These are phyloP conservation scores for Nemotelus nigrinus DNA, from an alignment of 2,888 invertebrate genomes.

Conservation along the genomic window DNA sequence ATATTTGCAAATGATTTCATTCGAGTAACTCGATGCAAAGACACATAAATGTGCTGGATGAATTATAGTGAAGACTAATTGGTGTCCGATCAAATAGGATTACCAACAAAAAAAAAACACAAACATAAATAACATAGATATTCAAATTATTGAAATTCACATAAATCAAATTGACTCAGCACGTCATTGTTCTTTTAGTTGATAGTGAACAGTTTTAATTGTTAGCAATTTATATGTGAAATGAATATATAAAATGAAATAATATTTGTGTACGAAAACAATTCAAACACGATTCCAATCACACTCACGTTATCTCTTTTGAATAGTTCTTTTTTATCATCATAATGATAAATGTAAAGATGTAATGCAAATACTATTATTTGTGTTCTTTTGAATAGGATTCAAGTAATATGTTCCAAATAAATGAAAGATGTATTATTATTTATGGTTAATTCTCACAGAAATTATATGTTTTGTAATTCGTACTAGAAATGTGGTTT, in stretches of 20 bases:
- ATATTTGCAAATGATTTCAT: not conserved
- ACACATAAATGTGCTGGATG: not conserved
- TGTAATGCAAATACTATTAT: slow-evolving; percentile 9
- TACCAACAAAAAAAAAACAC: too few species aligned
- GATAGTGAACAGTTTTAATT: slow-evolving; percentile 11
- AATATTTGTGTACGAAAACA: slow-evolving; percentile 11
- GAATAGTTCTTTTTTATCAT: slow-evolving; percentile 6
- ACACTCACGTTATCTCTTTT: slow-evolving; percentile 8
- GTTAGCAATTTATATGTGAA: not conserved
- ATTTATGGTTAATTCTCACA: slow-evolving; percentile 25
- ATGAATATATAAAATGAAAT: not conserved
- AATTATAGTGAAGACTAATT: too few species aligned
- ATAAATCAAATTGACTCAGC: not conserved
- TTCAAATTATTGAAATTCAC: not conserved
- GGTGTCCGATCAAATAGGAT: too few species aligned
- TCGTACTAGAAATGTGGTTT: slow-evolving; percentile 26
- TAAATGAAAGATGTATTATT: slow-evolving; percentile 24
- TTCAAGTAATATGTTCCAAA: slow-evolving; percentile 28
- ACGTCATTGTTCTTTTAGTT: slow-evolving; percentile 10
- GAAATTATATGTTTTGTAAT: slow-evolving; percentile 32
- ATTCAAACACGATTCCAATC: not conserved
- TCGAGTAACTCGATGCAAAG: not conserved
- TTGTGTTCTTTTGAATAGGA: not conserved
- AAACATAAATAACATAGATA: not conserved
- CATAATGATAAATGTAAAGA: slow-evolving; percentile 9